Base-by-base conservation (phyloP, 1,140 invertebrate species). In the Caligus rogercresseyi region DNA sequence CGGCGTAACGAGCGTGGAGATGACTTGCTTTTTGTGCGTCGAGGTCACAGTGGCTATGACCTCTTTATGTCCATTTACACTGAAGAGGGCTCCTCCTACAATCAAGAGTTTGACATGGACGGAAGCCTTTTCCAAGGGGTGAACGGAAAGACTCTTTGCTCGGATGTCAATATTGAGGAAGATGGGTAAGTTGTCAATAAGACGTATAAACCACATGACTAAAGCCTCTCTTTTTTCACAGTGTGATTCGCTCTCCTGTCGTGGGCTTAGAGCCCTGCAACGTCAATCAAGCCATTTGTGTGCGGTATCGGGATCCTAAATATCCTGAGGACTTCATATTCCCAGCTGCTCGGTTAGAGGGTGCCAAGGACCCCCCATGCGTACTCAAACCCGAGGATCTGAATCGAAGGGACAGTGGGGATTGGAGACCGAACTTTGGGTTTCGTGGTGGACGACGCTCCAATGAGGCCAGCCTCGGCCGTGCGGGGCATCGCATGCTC, bases 341-440 rank as follows among this genome's bases (percentile, higher is more conserved):
- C 73, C 81, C 83, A 18, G 85, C 91, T 14, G 78, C 74, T 31
- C 75, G 80, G 51, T 74, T 95, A 31, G 74, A 80, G 52, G 74
- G 74, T 26, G 80, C 79, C 55, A 77, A 77, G 23, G 78, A 84
- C 56, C 87, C 90, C 0, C 78, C 80, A 0, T 75, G 76, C 61
- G 84, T 89, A 0, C 75, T 95, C 25, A 89, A 89, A 72, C 87
- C 87, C 0, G 79, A 80, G 55, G 83, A 90, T 71, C 79, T 84
- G 69, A 59, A 20, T 1, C 16, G 25, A 21, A 11, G 53, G 3
- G 13, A 53, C 2, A 21, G n/a, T 7, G n/a, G 55, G 55, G 55
- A 57, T 3, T 57, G 55, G 55, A 43, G 31, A n/a, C 31, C 31
- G 7, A 43, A 43, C n/a, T 43, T 43, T n/a, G 31, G 79, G 82